These are phyloP conservation scores for Xestia c-nigrum DNA, from an alignment of 2,888 invertebrate genomes.

Conservation along the genomic window DNA sequence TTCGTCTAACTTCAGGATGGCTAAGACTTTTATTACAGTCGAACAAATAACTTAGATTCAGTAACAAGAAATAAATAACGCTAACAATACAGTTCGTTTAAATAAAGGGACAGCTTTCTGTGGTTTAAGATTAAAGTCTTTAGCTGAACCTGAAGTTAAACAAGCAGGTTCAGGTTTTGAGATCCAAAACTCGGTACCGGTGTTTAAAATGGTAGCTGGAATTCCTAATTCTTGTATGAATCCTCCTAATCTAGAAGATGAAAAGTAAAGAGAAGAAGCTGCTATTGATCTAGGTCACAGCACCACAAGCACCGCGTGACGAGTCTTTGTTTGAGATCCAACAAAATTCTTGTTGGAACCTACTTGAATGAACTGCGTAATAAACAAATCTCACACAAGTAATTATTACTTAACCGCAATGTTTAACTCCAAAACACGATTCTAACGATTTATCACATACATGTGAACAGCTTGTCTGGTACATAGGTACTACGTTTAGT, in stretches of 20 bases:
- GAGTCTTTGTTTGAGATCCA: background rate
- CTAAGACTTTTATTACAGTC: slow-evolving; percentile 22
- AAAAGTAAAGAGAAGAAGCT: background rate
- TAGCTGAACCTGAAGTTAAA: background rate
- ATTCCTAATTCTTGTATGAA: background rate
- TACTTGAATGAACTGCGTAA: slow-evolving; percentile 26
- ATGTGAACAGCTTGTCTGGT: slow-evolving; percentile 26
- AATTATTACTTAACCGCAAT: slow-evolving; percentile 29
- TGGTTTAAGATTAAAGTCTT: background rate
- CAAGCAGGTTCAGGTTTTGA: background rate
- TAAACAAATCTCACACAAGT: slow-evolving; percentile 8
- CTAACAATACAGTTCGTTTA: background rate
- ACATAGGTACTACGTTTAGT: slow-evolving; percentile 2
- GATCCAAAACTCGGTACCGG: background rate
- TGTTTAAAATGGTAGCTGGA: background rate
- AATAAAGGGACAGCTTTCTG: background rate
- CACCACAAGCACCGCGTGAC: too few species aligned
- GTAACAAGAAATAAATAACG: slow-evolving; percentile 1
- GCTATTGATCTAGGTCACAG: background rate
- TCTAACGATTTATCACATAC: slow-evolving; percentile 36
- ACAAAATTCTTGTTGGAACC: background rate
- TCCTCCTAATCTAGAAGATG: background rate
- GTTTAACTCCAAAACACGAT: slow-evolving; percentile 36
- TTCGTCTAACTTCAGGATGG: slow-evolving; percentile 17
- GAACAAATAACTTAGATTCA: slow-evolving; percentile 15